Base-by-base conservation (phyloP, 2,113 vertebrate species). In the Clinocottus analis region DNA sequence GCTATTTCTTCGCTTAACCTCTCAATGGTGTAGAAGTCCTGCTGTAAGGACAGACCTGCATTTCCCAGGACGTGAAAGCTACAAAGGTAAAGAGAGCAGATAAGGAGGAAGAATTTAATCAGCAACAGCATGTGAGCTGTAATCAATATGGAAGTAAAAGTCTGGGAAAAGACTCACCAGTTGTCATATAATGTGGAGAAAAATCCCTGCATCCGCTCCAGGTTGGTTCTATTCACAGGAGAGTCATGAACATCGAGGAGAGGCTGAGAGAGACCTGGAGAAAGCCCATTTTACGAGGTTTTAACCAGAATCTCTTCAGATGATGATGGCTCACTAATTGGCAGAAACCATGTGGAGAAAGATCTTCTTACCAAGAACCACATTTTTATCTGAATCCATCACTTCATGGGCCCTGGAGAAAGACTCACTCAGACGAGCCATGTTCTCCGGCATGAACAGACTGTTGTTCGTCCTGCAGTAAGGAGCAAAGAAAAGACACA, bases 131-230 rank as follows among this genome's bases (percentile, higher is more conserved):
- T 29, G 25, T 53, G 10, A 64, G 3, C 10, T 56, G 29, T 33
- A 29, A 79, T 67, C 8, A 12, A 77, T n/a, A 19, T 16, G 16
- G 29, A n/a, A 19, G 25, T n/a, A 9, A 4, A 68, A 10, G 8
- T 17, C 7, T 10, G 7, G 35, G 29, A 31, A 33, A 11, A n/a
- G 27, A 55, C 94, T 96, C 91, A 99, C 98, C 97, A 98, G 94
- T 96, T 97, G 75, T 99, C 97, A 35, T 96, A 97, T n/a, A 97
- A 90, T 0, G 95, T 96, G 78, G 90, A 93, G 75, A 99, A 97
- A 94, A 99, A 99, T 49, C 96, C 95, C 90, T 99, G 98, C 96
- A 99, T 98, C 76, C 97, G 96, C 91, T 98, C 98, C 75, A 96
- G 80, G 56, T 91, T 89, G 0, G 93, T 96, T 94, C 95, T 97